A percentile compares a stretch with the other conserved stretches of the same genome.
Evolutionary conservation across 2,888 invertebrate genomes (phyloP).

Genomic region (Synergus umbraculus): DNA sequence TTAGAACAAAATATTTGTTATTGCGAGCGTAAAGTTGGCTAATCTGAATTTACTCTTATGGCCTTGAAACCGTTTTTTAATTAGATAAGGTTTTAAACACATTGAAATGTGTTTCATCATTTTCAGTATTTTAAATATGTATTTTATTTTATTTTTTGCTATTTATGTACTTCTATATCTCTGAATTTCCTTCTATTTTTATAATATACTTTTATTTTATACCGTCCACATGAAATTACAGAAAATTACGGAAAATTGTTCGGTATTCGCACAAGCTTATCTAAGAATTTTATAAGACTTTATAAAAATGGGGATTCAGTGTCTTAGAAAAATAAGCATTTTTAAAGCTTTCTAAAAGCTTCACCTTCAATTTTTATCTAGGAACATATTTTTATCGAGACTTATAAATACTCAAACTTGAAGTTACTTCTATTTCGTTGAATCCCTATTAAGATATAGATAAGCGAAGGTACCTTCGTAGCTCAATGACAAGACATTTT

Average conservation of each 20-base stretch:
- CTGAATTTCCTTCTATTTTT: background rate
- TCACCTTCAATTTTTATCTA: background rate
- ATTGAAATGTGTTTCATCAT: background rate
- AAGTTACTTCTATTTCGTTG: background rate
- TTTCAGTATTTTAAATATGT: background rate
- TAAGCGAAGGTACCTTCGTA: constrained; percentile 24
- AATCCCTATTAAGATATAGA: constrained; percentile 25
- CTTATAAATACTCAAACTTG: background rate
- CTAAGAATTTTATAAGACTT: constrained; percentile 26
- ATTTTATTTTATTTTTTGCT: background rate
- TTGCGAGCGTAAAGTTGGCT: no score
- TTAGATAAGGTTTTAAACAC: background rate
- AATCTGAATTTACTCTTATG: background rate
- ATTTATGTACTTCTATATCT: background rate
- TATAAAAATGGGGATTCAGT: constrained; percentile 25
- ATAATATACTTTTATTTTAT: background rate
- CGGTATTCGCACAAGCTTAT: constrained; percentile 37
- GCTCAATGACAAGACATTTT: constrained; percentile 37
- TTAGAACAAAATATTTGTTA: no score
- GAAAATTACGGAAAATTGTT: background rate
- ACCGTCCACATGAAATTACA: background rate
- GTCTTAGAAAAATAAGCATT: background rate
- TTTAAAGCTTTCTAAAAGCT: background rate
- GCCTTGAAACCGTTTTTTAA: background rate
- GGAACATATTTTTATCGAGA: background rate